Evolutionary conservation across 1,140 invertebrate species (phyloP).

Genomic region (Linepithema humile): DNA sequence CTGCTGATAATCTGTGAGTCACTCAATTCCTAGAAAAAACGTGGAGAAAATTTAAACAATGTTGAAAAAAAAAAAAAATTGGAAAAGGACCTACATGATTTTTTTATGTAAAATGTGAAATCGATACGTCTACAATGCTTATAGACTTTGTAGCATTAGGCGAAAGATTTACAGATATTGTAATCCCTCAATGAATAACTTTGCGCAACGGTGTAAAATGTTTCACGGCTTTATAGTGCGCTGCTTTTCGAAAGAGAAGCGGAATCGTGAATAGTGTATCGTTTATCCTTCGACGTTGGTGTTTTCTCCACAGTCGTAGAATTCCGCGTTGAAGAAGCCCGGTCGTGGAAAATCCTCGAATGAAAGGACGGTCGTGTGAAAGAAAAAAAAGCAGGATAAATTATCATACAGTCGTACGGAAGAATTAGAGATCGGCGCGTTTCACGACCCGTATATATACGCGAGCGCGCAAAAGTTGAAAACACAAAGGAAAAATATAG

Average conservation of each 20-base stretch:
- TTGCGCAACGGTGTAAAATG: background rate
- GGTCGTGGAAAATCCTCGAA: conserved; percentile 19
- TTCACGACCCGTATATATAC: background rate
- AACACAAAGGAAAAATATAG: conserved; percentile 53
- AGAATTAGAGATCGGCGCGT: conserved; percentile 35
- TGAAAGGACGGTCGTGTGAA: background rate
- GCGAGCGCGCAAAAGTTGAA: conserved; percentile 29
- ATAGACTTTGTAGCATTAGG: background rate
- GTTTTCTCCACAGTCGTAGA: conserved; percentile 16
- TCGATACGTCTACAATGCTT: background rate
- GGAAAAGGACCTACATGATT: background rate
- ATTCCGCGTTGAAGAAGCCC: conserved; percentile 30
- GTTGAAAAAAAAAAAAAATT: background rate
- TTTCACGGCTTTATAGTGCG: background rate
- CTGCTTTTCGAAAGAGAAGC: background rate
- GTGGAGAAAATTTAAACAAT: background rate
- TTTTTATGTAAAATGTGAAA: background rate
- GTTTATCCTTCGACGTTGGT: background rate
- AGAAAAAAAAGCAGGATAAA: conserved; percentile 33
- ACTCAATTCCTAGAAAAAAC: background rate
- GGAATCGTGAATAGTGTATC: background rate
- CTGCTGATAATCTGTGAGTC: background rate
- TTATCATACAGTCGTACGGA: conserved; percentile 41
- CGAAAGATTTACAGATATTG: background rate
- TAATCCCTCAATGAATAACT: background rate